Conservation (phyloP, 2,888 invertebrate genomes). For the Rotaria socialis region DNA sequence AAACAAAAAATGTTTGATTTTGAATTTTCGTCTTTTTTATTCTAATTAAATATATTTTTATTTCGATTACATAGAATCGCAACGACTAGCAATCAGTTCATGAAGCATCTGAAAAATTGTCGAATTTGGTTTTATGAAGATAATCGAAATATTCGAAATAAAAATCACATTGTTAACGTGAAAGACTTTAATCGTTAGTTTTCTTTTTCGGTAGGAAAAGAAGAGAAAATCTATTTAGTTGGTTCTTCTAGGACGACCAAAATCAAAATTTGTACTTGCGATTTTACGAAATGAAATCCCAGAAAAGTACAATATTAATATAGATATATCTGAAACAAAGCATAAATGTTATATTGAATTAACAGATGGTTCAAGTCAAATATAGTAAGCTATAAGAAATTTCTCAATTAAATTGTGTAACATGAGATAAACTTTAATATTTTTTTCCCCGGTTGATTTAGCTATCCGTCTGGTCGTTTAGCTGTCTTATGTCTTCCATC, state of each 20-base stretch:
- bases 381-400: neutral
- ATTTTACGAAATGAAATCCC: slow-evolving; percentile 27
- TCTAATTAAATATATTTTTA: too few species aligned
- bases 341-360: slow-evolving; percentile 12
- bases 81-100: neutral
- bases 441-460: neutral
- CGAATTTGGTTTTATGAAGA: slow-evolving; percentile 1
- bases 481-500: neutral
- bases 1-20: neutral
- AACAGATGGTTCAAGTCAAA: neutral
- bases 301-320: neutral
- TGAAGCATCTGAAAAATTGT: neutral
- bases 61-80: neutral
- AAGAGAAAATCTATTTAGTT: too few species aligned
- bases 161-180: neutral
- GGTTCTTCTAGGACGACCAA: neutral
- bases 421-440: neutral
- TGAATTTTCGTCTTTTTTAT: too few species aligned
- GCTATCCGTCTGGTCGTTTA: slow-evolving; percentile 28
- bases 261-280: neutral
- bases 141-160: neutral
- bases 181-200: neutral
- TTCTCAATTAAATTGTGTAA: too few species aligned
- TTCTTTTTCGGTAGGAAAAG: neutral
- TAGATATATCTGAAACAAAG: neutral